These are phyloP conservation scores for Caenorhabditis sp. DNA, from an alignment of 2,888 invertebrate genomes.

Conservation along the genomic window DNA sequence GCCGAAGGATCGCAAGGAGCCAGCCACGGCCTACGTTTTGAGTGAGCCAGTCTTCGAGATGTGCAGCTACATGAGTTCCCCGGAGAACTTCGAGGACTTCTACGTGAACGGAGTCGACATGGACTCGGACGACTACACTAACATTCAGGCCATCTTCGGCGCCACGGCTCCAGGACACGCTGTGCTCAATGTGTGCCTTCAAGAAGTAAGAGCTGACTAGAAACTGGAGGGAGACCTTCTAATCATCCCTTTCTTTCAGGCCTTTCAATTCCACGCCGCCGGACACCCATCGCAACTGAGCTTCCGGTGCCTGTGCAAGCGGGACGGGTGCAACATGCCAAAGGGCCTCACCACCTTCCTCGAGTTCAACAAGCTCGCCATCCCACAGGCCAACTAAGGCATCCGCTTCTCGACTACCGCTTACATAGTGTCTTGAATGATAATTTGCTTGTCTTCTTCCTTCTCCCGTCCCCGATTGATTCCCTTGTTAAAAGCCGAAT, in stretches of 20 bases:
- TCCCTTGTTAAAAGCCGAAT: too few species aligned
- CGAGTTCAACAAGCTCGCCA: constrained; percentile 35
- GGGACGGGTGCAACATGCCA: constrained; percentile 67
- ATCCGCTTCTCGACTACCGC: background rate
- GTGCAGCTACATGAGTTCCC: constrained; percentile 36
- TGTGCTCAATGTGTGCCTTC: constrained; percentile 69
- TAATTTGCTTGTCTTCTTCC: background rate
- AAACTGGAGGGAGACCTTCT: background rate
- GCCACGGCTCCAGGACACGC: constrained; percentile 53
- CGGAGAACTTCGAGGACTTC: constrained; percentile 3
- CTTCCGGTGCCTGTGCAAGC: constrained; percentile 74
- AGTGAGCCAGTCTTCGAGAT: constrained; percentile 34
- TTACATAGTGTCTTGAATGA: background rate
- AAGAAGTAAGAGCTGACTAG: constrained; percentile 57
- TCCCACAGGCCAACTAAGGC: constrained; percentile 25
- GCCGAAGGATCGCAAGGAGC: background rate
- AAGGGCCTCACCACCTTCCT: constrained; percentile 32
- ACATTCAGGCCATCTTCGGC: constrained; percentile 7
- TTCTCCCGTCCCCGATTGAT: too few species aligned
- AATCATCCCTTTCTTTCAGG: constrained; percentile 7
- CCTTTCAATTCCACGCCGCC: constrained; percentile 52
- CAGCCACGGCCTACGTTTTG: background rate
- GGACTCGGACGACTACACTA: constrained; percentile 33
- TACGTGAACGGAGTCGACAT: constrained; percentile 30
- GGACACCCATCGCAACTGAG: constrained; percentile 47